These are phyloP conservation scores for Pygathrix nemaeus DNA, from an alignment of 2,113 vertebrate species.

Conservation along the genomic window DNA sequence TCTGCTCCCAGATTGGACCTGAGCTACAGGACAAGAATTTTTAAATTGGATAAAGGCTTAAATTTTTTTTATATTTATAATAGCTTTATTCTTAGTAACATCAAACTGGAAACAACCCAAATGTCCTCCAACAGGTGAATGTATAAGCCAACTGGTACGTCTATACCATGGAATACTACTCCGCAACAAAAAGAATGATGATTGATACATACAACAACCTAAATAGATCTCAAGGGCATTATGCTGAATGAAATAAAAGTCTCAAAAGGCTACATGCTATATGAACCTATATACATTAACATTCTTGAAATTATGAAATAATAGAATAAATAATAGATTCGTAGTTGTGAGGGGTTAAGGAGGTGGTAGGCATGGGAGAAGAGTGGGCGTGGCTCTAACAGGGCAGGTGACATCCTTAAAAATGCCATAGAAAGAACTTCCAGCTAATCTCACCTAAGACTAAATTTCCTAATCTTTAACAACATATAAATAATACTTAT, in stretches of 20 bases:
- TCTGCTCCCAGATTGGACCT: neutral
- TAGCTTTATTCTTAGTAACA: neutral
- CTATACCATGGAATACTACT: neutral
- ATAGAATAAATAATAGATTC: neutral
- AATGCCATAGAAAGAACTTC: neutral
- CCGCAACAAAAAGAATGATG: neutral
- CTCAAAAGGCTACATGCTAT: neutral
- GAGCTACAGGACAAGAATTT: neutral
- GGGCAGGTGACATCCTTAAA: neutral
- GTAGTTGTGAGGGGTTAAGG: neutral
- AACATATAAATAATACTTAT: neutral
- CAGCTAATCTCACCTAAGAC: neutral
- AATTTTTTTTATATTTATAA: neutral
- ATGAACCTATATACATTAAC: neutral
- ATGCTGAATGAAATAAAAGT: neutral
- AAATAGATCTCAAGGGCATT: neutral
- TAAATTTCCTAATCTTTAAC: neutral
- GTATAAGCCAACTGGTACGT: neutral
- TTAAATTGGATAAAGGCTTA: neutral
- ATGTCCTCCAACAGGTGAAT: neutral
- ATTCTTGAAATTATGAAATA: neutral
- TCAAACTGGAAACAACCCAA: neutral
- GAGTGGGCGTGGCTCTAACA: neutral
- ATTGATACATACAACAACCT: neutral
- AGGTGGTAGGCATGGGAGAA: neutral